Percentiles rank a stretch among this genome's conserved stretches.
These are phyloP conservation scores for Eudemis profundana DNA, from an alignment of 2,888 invertebrate species.

Conservation along the genomic window DNA sequence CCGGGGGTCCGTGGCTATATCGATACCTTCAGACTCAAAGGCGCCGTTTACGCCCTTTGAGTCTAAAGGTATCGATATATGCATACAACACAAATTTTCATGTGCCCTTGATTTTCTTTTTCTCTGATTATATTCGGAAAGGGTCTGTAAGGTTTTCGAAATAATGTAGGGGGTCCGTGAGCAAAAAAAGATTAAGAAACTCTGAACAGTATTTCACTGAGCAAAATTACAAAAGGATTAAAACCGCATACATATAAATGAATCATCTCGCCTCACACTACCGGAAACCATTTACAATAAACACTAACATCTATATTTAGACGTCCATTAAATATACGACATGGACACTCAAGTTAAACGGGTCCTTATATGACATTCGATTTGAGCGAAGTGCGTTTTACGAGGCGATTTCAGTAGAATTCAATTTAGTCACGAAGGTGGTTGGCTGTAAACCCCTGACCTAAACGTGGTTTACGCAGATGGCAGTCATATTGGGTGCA, in stretches of 20 bases:
- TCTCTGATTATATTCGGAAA: no score
- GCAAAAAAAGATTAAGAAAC: no score
- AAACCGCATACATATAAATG: background rate
- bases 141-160: no score
- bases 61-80: no score
- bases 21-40: no score
- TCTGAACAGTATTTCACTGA: background rate
- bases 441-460: conserved; percentile 77
- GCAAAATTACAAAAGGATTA: background rate
- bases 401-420: conserved; percentile 75
- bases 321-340: conserved; percentile 22
- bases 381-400: conserved; percentile 71
- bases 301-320: conserved; percentile 37
- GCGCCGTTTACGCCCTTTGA: no score
- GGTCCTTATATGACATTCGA: conserved; percentile 49
- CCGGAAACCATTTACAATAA: conserved; percentile 23
- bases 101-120: no score
- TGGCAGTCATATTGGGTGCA: conserved; percentile 56
- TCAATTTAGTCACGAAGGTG: conserved; percentile 79
- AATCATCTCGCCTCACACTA: background rate
- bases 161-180: no score
- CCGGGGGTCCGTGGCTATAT: no score
- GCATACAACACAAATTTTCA: no score
- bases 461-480: conserved; percentile 61
- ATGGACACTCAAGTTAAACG: conserved; percentile 23